Conservation (phyloP, 2,888 invertebrate genomes). For the Bombylius discolor region DNA sequence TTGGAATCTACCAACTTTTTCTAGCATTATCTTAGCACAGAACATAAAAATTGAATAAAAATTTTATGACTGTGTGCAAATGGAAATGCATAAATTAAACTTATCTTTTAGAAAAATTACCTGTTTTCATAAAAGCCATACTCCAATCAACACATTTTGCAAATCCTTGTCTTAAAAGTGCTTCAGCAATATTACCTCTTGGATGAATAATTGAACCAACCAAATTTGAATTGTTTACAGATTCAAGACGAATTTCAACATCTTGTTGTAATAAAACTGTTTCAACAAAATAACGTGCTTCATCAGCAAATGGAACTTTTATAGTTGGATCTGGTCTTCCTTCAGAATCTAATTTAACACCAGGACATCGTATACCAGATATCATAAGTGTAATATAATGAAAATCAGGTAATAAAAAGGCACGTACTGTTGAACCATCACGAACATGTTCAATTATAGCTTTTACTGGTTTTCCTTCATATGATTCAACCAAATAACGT, state of each 20-base stretch:
- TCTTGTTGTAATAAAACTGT: slow-evolving; percentile 80
- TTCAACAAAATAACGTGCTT: slow-evolving; percentile 91
- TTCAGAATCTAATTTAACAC: slow-evolving; percentile 64
- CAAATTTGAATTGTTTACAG: slow-evolving; percentile 84
- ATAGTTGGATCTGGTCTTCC: slow-evolving; percentile 53
- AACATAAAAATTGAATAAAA: neutral
- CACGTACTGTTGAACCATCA: slow-evolving; percentile 90
- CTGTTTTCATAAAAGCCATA: slow-evolving; percentile 64
- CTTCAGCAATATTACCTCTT: slow-evolving; percentile 85
- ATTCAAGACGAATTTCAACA: slow-evolving; percentile 79
- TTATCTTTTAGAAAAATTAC: slow-evolving; percentile 24
- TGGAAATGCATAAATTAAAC: slow-evolving; percentile 4
- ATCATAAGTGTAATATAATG: slow-evolving; percentile 90
- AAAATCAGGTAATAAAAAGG: slow-evolving; percentile 80
- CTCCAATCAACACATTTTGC: slow-evolving; percentile 93
- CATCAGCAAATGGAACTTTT: slow-evolving; percentile 64
- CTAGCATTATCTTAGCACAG: slow-evolving; percentile 12
- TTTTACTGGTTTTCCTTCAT: slow-evolving; percentile 71
- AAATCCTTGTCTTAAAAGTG: slow-evolving; percentile 76
- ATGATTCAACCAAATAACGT: slow-evolving; percentile 70
- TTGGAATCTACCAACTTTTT: slow-evolving; percentile 22
- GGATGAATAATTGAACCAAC: slow-evolving; percentile 91
- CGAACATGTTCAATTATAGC: slow-evolving; percentile 95
- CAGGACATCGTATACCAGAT: slow-evolving; percentile 80
- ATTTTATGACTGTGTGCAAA: slow-evolving; percentile 6